These are phyloP conservation scores for Hanleya hanleyi DNA, from an alignment of 2,888 invertebrate species.

Conservation along the genomic window DNA sequence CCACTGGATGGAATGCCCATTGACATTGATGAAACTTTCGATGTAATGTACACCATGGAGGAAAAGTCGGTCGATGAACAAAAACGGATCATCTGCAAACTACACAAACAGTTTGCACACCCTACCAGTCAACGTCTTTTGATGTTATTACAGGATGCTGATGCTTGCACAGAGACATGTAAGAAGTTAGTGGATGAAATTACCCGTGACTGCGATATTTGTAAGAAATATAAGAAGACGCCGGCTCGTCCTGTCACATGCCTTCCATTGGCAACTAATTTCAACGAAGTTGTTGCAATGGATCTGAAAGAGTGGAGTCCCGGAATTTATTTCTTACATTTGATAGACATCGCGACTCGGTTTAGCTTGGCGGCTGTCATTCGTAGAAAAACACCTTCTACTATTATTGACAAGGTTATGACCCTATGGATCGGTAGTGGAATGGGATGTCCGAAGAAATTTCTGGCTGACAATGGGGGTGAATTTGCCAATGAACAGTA, in stretches of 20 bases:
- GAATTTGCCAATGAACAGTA: constrained; percentile 35
- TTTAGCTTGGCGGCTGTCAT: constrained; percentile 30
- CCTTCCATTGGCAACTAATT: constrained; percentile 7
- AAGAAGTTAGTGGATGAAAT: not conserved
- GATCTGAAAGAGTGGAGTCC: not conserved
- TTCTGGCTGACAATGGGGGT: constrained; percentile 31
- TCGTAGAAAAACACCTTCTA: constrained; percentile 26
- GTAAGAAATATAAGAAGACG: too few species aligned
- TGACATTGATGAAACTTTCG: not conserved
- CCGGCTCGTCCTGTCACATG: constrained; percentile 2
- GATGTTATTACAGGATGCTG: not conserved
- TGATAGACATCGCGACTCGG: constrained; percentile 31
- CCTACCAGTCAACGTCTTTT: not conserved
- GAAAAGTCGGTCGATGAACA: not conserved
- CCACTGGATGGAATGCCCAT: not conserved
- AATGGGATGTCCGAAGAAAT: constrained; percentile 17
- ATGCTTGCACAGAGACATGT: not conserved
- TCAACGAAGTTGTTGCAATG: constrained; percentile 10
- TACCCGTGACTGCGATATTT: not conserved
- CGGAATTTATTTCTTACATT: constrained; percentile 16
- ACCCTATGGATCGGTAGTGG: constrained; percentile 28
- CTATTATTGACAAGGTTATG: constrained; percentile 23
- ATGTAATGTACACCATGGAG: not conserved
- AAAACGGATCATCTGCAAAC: not conserved
- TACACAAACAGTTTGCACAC: constrained; percentile 3